Evolutionary conservation across 2,888 invertebrate species (phyloP).

Genomic region (Lydus trimaculatus): DNA sequence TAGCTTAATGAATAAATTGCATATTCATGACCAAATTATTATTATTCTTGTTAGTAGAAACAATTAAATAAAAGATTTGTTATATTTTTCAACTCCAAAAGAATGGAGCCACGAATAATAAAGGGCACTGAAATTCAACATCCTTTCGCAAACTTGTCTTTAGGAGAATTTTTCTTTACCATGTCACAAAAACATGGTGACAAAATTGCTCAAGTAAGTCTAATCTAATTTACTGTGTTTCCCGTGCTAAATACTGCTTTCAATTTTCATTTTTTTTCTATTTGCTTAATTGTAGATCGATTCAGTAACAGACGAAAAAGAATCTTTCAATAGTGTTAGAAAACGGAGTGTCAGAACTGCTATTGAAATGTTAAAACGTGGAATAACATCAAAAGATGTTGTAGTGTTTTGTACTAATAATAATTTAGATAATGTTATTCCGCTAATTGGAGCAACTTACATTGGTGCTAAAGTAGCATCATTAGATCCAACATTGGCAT

Average conservation of each 20-base stretch:
- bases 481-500: slow-evolving; percentile 45
- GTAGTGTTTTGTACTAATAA: slow-evolving; percentile 61
- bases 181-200: slow-evolving; percentile 11
- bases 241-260: neutral
- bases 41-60: no score
- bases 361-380: slow-evolving; percentile 55
- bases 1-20: no score
- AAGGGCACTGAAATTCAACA: neutral
- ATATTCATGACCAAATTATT: no score
- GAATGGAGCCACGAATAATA: neutral
- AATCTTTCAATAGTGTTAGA: slow-evolving; percentile 24
- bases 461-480: slow-evolving; percentile 54
- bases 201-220: slow-evolving; percentile 20
- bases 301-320: slow-evolving; percentile 14
- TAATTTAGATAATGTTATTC: slow-evolving; percentile 59
- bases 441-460: slow-evolving; percentile 61
- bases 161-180: slow-evolving; percentile 21
- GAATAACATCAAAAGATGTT: slow-evolving; percentile 59
- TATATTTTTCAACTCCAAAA: neutral
- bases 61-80: no score
- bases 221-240: no score
- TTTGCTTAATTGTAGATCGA: slow-evolving; percentile 20
- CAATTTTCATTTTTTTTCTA: neutral
- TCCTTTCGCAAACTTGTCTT: neutral
- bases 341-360: slow-evolving; percentile 60